Evolutionary conservation across 2,797 vertebrate genomes (phyloP).

Genomic region (Xenops minutus): DNA sequence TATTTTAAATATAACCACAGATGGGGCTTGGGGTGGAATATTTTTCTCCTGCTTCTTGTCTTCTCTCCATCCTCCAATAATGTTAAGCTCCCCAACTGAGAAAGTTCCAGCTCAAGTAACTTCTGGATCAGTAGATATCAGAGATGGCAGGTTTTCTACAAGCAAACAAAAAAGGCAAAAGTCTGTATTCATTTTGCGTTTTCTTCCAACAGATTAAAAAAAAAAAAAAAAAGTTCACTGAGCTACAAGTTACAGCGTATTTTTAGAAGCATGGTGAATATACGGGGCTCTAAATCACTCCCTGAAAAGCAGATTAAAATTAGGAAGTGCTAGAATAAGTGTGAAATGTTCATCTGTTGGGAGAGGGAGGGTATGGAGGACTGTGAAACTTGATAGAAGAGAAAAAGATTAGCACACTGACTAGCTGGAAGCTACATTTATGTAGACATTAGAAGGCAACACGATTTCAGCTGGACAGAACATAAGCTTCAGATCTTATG

Average conservation of each 20-base stretch:
- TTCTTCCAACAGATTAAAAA: not conserved
- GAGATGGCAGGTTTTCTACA: not conserved
- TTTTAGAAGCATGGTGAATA: conserved; percentile 13
- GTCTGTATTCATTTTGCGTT: not conserved
- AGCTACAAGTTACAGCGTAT: not conserved
- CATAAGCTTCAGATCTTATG: conserved; percentile 70
- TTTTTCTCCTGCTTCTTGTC: not conserved
- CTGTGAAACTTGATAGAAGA: conserved; percentile 50
- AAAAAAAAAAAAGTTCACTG: not conserved
- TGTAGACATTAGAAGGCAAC: conserved; percentile 64
- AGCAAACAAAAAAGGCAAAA: not conserved
- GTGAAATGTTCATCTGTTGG: conserved; percentile 45
- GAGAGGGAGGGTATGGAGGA: not conserved
- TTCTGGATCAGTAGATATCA: not conserved
- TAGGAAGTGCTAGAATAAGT: conserved; percentile 50
- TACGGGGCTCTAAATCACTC: not conserved
- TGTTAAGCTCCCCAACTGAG: not conserved
- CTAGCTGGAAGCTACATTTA: conserved; percentile 44
- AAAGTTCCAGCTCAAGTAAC: not conserved
- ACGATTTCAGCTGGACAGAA: conserved; percentile 61
- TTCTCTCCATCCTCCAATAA: not conserved
- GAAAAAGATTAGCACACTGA: conserved; percentile 26
- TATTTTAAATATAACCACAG: conserved; percentile 20
- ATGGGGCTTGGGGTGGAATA: not conserved
- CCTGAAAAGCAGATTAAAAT: conserved; percentile 45